Evolutionary conservation across 2,797 vertebrate species (phyloP).

Genomic region (Thunnus albacares): DNA sequence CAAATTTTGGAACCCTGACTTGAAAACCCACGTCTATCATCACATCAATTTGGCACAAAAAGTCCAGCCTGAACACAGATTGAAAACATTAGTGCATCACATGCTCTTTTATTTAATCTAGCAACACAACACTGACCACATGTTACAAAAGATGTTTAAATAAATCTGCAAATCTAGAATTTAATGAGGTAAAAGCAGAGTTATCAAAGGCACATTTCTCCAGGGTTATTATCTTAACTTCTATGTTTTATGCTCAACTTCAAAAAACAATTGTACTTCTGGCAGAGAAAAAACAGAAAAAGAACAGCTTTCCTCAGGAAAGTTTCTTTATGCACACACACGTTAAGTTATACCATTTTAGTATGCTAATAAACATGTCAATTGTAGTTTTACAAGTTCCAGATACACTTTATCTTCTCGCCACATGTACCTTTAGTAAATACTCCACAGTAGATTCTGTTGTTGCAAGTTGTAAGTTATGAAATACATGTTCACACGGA

Average conservation of each 20-base stretch:
- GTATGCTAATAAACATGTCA: constrained; percentile 78
- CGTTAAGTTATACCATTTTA: constrained; percentile 74
- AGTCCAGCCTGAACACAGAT: constrained; percentile 45
- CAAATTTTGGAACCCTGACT: constrained; percentile 17
- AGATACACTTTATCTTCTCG: constrained; percentile 66
- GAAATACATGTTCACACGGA: constrained; percentile 61
- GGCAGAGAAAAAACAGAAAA: constrained; percentile 48
- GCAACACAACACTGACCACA: constrained; percentile 78
- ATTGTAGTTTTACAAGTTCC: constrained; percentile 73
- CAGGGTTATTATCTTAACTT: constrained; percentile 69
- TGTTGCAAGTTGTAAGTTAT: constrained; percentile 68
- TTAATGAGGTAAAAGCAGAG: constrained; percentile 82
- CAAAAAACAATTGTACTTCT: constrained; percentile 61
- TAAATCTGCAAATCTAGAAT: constrained; percentile 81
- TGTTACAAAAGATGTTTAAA: constrained; percentile 83
- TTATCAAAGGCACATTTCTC: constrained; percentile 77
- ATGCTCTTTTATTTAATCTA: constrained; percentile 81
- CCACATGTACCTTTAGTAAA: constrained; percentile 65
- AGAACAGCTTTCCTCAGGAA: constrained; percentile 69
- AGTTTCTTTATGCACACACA: constrained; percentile 70
- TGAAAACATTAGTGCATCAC: constrained; percentile 77
- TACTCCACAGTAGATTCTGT: constrained; percentile 60
- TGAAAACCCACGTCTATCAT: constrained; percentile 44
- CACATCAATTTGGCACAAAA: constrained; percentile 54
- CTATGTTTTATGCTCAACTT: constrained; percentile 69